phyloP scores from a whole-genome alignment of 1,140 invertebrate species.

The Habropoda laboriosa region DNA sequence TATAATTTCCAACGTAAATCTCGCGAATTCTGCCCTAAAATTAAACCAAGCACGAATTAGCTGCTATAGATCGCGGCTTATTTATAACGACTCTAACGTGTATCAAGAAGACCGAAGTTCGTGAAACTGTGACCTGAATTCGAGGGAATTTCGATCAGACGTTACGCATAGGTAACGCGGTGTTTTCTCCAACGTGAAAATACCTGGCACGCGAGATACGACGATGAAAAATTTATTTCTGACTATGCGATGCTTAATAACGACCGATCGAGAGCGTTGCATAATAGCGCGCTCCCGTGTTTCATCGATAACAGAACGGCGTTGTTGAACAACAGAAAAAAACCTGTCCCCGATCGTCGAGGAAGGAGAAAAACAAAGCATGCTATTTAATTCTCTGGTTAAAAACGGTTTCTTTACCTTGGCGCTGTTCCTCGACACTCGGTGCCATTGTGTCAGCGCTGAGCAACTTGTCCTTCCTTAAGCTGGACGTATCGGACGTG shows the following conservation, averaged over 20 bases:
- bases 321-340: no score
- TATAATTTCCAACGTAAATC: no score
- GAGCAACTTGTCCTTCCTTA: neutral
- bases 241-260: neutral
- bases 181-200: neutral
- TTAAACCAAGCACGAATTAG: no score
- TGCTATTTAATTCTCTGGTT: neutral
- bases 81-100: neutral
- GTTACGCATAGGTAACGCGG: no score
- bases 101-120: neutral
- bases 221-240: neutral
- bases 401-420: constrained; percentile 49
- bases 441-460: constrained; percentile 43
- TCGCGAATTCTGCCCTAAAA: no score
- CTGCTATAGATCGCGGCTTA: neutral
- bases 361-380: no score
- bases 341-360: no score
- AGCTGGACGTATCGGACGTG: neutral
- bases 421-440: constrained; percentile 45
- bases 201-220: neutral
- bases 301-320: neutral
- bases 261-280: neutral
- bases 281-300: neutral
- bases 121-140: neutral
- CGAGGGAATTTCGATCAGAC: neutral